Evolutionary conservation across 1,140 invertebrate genomes (phyloP).

Genomic region (Leptopilina clavipes): DNA sequence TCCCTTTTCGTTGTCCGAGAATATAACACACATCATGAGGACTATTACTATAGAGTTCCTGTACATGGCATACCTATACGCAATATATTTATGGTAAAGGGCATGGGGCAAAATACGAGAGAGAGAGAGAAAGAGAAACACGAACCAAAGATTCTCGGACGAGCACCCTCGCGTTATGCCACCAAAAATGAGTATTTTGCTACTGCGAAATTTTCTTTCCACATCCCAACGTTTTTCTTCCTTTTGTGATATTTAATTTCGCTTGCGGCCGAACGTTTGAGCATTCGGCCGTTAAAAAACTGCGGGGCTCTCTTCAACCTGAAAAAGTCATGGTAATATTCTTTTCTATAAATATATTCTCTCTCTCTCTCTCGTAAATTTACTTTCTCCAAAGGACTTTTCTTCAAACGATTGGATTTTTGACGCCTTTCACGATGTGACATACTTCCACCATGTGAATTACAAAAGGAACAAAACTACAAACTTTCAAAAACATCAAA

Average conservation of each 20-base stretch:
- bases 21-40: slow-evolving; percentile 3
- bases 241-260: slow-evolving; percentile 62
- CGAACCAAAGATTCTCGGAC: slow-evolving; percentile 43
- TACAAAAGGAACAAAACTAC: too few relatives aligned
- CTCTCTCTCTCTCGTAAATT: slow-evolving; percentile 37
- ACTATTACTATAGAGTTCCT: slow-evolving; percentile 14
- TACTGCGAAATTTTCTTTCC: slow-evolving; percentile 61
- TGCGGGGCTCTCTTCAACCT: background rate
- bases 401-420: background rate
- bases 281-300: slow-evolving; percentile 48
- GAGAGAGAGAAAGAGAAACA: slow-evolving; percentile 44
- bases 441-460: too few relatives aligned
- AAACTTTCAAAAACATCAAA: too few relatives aligned
- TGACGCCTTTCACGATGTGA: too few relatives aligned
- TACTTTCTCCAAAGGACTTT: background rate
- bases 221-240: slow-evolving; percentile 47
- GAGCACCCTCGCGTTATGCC: slow-evolving; percentile 38
- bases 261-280: slow-evolving; percentile 61
- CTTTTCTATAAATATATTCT: slow-evolving; percentile 36
- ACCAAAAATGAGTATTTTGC: slow-evolving; percentile 55
- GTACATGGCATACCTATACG: slow-evolving; percentile 3
- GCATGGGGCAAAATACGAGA: slow-evolving; percentile 44
- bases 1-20: slow-evolving; percentile 22
- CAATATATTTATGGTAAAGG: slow-evolving; percentile 60
- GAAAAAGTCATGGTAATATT: slow-evolving; percentile 37